Evolutionary conservation across 2,888 invertebrate genomes (phyloP).

Genomic region (Heliconius charithonia): DNA sequence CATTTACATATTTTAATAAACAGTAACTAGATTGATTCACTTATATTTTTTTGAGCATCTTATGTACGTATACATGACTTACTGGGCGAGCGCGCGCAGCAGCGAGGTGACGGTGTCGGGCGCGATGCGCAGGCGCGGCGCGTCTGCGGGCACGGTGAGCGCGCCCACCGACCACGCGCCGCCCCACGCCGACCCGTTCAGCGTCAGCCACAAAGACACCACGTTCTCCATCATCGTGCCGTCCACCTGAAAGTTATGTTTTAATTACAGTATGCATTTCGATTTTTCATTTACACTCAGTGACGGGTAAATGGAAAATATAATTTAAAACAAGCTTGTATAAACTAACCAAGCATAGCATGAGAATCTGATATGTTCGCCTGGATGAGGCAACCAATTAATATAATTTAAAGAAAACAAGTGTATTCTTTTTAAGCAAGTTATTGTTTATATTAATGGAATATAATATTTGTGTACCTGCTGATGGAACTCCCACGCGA

Average conservation of each 20-base stretch:
- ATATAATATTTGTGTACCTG: conserved; percentile 56
- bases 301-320: too few relatives aligned
- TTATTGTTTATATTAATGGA: background rate
- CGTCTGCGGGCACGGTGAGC: conserved; percentile 72
- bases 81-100: conserved; percentile 69
- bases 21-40: too few relatives aligned
- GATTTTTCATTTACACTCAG: too few relatives aligned
- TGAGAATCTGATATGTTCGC: too few relatives aligned
- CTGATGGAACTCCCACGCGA: conserved; percentile 79
- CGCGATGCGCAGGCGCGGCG: conserved; percentile 76
- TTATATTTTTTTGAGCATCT: too few relatives aligned
- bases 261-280: too few relatives aligned
- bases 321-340: too few relatives aligned
- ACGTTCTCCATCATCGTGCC: conserved; percentile 92
- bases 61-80: conserved; percentile 45
- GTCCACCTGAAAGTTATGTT: conserved; percentile 78
- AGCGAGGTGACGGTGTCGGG: conserved; percentile 74
- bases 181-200: conserved; percentile 87
- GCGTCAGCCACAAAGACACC: conserved; percentile 93
- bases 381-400: too few relatives aligned
- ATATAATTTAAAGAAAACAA: too few relatives aligned
- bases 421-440: background rate
- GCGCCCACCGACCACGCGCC: conserved; percentile 67
- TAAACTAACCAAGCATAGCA: too few relatives aligned
- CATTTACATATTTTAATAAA: too few relatives aligned